Base-by-base conservation (phyloP, 2,113 vertebrate species). In the Drymodes brunneopygia region DNA sequence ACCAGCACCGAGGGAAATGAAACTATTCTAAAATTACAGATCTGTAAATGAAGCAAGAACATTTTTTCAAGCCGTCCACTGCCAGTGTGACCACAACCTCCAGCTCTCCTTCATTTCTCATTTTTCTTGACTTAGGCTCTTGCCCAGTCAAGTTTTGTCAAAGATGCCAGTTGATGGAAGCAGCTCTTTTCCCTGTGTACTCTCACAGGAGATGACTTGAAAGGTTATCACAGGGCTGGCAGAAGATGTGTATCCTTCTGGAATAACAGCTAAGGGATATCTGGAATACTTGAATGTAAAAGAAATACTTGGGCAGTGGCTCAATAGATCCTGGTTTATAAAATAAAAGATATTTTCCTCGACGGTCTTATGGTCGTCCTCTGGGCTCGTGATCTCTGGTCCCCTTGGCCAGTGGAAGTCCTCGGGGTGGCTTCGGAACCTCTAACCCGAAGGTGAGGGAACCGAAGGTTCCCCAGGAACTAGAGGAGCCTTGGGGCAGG, bases 41-140 rank as follows among this genome's bases (percentile, higher is more conserved):
- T 42, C 5, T 45, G 7, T 31, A 42, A 24, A 15, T 29, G 27
- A 16, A 54, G 2, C 2, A 54, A 54, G 16, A 54, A 12, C 6
- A 14, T 36, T 69, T 86, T 80, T 69, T 77, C 25, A 45, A 23
- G 8, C 25, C 8, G 6, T 81, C 11, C 2, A 22, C 2, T 11
- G 7, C 1, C 8, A 1, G 4, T 27, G 9, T 50, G 11, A 60
- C 38, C 11, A 11, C 0, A 0, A 33, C 7, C 12, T 82, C 29
- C 29, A 51, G 5, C 4, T 79, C 10, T 31, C 12, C 16, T n/a
- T 74, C 12, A 67, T 48, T 75, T 17, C 11, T 50, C 1, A 0
- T 27, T 91, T 74, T 28, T 81, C 18, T 51, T 75, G 35, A 10
- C 27, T 78, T 19, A 61, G 31, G 29, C 4, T 77, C 27, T 45